Percentiles rank a stretch among this genome's conserved stretches.
These are phyloP conservation scores for Iguana delicatissima DNA, from an alignment of 2,797 vertebrate species.

Conservation along the genomic window DNA sequence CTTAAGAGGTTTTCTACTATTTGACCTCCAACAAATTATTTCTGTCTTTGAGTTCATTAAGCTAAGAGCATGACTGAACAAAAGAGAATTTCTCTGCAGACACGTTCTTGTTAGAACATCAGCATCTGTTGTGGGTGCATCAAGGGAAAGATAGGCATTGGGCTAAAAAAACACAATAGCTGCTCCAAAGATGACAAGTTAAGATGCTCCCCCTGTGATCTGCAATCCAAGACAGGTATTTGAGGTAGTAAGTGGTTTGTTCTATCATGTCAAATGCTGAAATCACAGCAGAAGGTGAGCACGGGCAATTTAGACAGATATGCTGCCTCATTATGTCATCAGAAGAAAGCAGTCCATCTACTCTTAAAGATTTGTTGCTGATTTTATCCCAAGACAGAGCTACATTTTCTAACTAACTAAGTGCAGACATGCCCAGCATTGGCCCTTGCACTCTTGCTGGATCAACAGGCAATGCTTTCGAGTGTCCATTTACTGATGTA, in stretches of 20 bases:
- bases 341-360: constrained; percentile 60
- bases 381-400: constrained; percentile 59
- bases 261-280: constrained; percentile 44
- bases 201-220: not conserved
- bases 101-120: not conserved
- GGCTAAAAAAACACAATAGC: not conserved
- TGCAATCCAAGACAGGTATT: constrained; percentile 38
- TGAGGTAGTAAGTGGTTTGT: constrained; percentile 25
- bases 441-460: constrained; percentile 53
- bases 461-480: constrained; percentile 66
- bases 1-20: constrained; percentile 42
- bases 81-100: constrained; percentile 32
- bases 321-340: constrained; percentile 64
- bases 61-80: constrained; percentile 49
- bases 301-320: constrained; percentile 49
- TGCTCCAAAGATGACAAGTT: constrained; percentile 35
- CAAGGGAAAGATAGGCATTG: constrained; percentile 33
- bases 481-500: constrained; percentile 70
- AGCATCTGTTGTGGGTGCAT: not conserved
- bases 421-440: not conserved
- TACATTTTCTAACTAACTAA: constrained; percentile 12
- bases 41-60: constrained; percentile 43
- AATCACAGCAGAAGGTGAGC: constrained; percentile 41
- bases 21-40: constrained; percentile 64
- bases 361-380: constrained; percentile 54